These are phyloP conservation scores for Peromyscus polionotus DNA, from an alignment of 2,113 vertebrate species.

Conservation along the genomic window DNA sequence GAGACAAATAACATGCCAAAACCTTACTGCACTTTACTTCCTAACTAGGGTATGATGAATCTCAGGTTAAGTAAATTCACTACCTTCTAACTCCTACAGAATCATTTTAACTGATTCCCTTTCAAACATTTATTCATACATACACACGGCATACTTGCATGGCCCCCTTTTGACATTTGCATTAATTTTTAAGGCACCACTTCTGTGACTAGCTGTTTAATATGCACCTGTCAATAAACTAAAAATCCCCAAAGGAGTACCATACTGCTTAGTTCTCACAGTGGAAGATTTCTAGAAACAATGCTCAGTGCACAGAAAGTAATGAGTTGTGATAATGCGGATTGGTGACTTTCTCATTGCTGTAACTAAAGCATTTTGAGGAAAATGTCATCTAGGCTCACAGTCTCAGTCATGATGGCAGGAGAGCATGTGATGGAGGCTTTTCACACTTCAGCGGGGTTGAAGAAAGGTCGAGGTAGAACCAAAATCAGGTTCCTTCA, in stretches of 20 bases:
- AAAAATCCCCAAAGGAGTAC: neutral
- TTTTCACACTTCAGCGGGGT: neutral
- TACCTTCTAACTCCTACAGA: neutral
- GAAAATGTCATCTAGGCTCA: neutral
- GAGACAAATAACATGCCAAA: neutral
- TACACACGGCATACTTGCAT: neutral
- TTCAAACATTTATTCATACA: neutral
- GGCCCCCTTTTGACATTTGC: neutral
- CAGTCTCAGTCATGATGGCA: neutral
- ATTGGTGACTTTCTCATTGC: neutral
- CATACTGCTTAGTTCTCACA: neutral
- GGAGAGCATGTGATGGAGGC: neutral
- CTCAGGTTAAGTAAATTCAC: neutral
- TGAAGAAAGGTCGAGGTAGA: neutral
- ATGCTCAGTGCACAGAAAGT: neutral
- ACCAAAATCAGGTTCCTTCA: neutral
- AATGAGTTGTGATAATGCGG: neutral
- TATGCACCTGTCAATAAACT: neutral
- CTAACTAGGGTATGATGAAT: neutral
- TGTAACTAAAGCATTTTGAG: neutral
- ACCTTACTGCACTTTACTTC: neutral
- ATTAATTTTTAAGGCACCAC: neutral
- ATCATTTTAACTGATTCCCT: neutral
- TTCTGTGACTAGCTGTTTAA: neutral
- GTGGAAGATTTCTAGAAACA: neutral